A percentile compares a stretch with the other conserved stretches of the same genome.
Evolutionary conservation across 92 coral and sea anemone genomes (phyloP).

Genomic region (Desmophyllum pertusum): DNA sequence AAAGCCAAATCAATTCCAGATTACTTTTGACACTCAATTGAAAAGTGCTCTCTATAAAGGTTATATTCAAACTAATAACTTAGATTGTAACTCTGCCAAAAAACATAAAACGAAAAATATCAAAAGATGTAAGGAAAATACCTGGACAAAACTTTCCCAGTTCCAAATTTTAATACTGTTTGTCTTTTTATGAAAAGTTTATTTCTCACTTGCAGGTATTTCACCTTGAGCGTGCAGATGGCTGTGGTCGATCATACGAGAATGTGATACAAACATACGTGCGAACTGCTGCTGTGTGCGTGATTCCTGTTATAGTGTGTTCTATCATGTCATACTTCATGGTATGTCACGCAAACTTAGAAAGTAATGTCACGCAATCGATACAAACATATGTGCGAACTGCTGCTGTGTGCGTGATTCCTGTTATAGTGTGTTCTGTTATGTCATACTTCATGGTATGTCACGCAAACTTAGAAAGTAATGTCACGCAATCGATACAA

Average conservation of each 20-base stretch:
- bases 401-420: slow-evolving; percentile 44
- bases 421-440: slow-evolving; percentile 43
- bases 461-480: neutral
- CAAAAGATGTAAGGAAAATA: no score
- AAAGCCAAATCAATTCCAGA: no score
- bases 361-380: neutral
- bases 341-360: slow-evolving; percentile 28
- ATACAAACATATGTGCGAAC: slow-evolving; percentile 57
- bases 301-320: slow-evolving; percentile 48
- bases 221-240: slow-evolving; percentile 57
- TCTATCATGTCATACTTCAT: slow-evolving; percentile 61
- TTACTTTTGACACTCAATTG: no score
- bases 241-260: slow-evolving; percentile 58
- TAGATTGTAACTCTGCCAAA: no score
- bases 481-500: neutral
- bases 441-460: slow-evolving; percentile 64
- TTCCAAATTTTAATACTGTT: neutral
- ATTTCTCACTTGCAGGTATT: slow-evolving; percentile 31
- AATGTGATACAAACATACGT: slow-evolving; percentile 62
- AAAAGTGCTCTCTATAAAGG: no score
- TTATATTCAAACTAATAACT: no score
- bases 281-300: slow-evolving; percentile 46
- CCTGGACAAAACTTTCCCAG: no score
- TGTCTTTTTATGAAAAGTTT: no score
- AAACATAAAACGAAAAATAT: no score